A percentile compares a stretch with the other conserved stretches of the same genome.
phyloP scores from a whole-genome alignment of 2,113 vertebrate species.

The Megaleporinus macrocephalus region DNA sequence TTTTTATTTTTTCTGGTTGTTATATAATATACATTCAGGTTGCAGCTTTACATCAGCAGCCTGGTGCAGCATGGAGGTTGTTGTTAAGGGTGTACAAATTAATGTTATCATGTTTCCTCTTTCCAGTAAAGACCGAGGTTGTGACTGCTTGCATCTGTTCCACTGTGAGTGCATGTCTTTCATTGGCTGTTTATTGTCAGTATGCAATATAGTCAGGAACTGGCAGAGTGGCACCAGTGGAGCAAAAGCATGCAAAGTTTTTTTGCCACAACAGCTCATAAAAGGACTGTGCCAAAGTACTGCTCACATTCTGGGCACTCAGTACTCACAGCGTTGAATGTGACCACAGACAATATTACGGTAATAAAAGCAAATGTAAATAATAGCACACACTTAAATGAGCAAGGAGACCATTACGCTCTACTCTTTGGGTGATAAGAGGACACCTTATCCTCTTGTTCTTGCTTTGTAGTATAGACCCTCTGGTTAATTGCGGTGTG shows the following conservation, averaged over 20 bases:
- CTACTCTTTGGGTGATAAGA: conserved; percentile 6
- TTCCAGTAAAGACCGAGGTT: not conserved
- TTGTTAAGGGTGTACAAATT: not conserved
- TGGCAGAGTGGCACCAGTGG: not conserved
- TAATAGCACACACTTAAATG: not conserved
- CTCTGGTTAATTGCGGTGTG: not conserved
- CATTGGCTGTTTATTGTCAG: not conserved
- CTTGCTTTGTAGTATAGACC: conserved; percentile 4
- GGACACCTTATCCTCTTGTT: not conserved
- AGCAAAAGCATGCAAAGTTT: conserved; percentile 24
- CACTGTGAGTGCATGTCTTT: not conserved
- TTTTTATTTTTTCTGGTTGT: not conserved
- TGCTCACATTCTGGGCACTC: not conserved
- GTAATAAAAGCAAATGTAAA: conserved; percentile 24
- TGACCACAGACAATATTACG: conserved; percentile 11
- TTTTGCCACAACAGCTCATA: conserved; percentile 1
- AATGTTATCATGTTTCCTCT: not conserved
- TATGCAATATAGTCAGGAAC: not conserved
- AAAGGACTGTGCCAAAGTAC: not conserved
- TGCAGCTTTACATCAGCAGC: not conserved
- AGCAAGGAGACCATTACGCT: not conserved
- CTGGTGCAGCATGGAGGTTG: not conserved
- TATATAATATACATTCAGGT: not conserved
- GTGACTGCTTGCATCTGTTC: not conserved
- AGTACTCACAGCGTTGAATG: not conserved